Percentiles rank a stretch among this genome's conserved stretches.
Conservation (phyloP, 2,113 vertebrate species). For the Labeo rohita region DNA sequence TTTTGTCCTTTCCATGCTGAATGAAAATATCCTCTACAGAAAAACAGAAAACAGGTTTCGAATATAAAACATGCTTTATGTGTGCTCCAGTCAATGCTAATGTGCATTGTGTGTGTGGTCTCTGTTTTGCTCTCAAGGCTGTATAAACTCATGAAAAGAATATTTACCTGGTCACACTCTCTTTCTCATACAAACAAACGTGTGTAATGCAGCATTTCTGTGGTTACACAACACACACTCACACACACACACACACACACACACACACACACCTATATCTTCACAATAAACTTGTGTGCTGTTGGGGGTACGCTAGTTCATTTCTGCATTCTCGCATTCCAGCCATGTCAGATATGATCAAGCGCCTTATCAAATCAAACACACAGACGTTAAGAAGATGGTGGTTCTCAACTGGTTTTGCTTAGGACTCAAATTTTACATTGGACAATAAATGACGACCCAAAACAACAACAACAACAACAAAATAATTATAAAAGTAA, state of each 20-base stretch:
- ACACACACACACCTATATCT: neutral
- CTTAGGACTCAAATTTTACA: neutral
- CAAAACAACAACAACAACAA: neutral
- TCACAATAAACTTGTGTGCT: constrained; percentile 3
- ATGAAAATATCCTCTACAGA: constrained; percentile 80
- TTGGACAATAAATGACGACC: neutral
- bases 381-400: neutral
- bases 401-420: constrained; percentile 2
- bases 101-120: neutral
- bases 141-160: constrained; percentile 28
- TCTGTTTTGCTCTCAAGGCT: neutral
- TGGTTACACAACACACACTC: constrained; percentile 37
- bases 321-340: constrained; percentile 46
- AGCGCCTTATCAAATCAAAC: constrained; percentile 22
- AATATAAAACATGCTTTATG: constrained; percentile 27
- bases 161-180: constrained; percentile 42
- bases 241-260: neutral
- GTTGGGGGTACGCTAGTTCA: constrained; percentile 10
- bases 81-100: neutral
- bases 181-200: constrained; percentile 40
- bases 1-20: constrained; percentile 79
- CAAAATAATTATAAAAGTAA: neutral
- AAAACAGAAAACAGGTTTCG: constrained; percentile 27
- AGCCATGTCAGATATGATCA: constrained; percentile 51
- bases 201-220: constrained; percentile 24